Evolutionary conservation across 2,888 invertebrate species (phyloP), one percentile per base, ranked within the genome.

Genomic region (Drosophila buzzatii): DNA sequence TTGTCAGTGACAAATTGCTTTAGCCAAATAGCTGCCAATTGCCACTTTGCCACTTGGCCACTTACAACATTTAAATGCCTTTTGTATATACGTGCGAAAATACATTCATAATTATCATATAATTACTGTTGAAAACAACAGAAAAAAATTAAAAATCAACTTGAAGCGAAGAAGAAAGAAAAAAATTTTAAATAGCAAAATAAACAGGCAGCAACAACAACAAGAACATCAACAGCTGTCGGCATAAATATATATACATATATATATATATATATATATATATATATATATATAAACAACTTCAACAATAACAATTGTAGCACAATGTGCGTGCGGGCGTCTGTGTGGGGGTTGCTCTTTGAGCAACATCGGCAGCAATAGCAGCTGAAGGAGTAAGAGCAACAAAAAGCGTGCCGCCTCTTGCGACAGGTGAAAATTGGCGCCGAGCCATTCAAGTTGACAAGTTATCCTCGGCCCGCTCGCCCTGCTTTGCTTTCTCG

Each of bases 341-440:
- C 16, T 35, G 57, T 23, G 49, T 60, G 57, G 27, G 41, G n/a
- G 52, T 14, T 51, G 44, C 58, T 41, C 41, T 52, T 33, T 61
- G 61, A 49, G 31, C 61, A 55, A 20, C 20, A n/a, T 6, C 12
- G 14, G 27, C 61, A 53, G n/a, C 42, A 16, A 0, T 9, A 18
- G 20, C n/a, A 20, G 44, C 44, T 1, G 14, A 7, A 12, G 44
- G 49, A n/a, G n/a, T 39, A 44, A n/a, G 33, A 47, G 45, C 20
- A 63, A 51, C 52, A 72, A 49, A 57, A 37, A 68, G 42, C 53
- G 57, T 63, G 73, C 60, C 55, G 70, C 63, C 70, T 62, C 45
- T 66, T 58, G 49, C 59, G 81, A 72, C 85, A 84, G 81, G 79
- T 86, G 84, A 84, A 81, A 83, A 75, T 84, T 88, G 89, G 69